Percentiles rank a stretch among this genome's conserved stretches.
Conservation (phyloP, 2,113 vertebrate genomes). For the Petaurus breviceps region DNA sequence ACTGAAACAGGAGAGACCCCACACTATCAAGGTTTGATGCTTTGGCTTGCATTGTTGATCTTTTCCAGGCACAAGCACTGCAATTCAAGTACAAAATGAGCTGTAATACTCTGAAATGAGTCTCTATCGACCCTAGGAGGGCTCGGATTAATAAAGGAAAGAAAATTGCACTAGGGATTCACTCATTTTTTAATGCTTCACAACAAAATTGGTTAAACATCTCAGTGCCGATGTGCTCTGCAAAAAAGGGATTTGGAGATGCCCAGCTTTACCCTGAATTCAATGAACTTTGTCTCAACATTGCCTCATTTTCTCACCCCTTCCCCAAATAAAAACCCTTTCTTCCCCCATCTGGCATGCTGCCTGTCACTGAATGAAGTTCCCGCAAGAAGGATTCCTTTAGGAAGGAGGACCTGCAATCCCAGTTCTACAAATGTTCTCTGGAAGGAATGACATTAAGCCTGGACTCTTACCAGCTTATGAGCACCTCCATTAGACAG, state of each 20-base stretch:
- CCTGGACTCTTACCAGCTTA: not conserved
- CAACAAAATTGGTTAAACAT: conserved; percentile 65
- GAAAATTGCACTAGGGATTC: conserved; percentile 4
- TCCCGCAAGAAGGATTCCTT: not conserved
- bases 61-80: not conserved
- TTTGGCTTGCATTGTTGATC: conserved; percentile 58
- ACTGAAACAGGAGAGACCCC: conserved; percentile 50
- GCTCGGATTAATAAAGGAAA: conserved; percentile 25
- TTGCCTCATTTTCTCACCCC: not conserved
- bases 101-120: conserved; percentile 50
- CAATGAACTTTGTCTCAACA: not conserved
- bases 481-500: not conserved
- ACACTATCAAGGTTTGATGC: conserved; percentile 61
- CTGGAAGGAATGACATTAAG: not conserved
- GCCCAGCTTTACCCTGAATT: not conserved
- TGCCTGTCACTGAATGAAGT: not conserved
- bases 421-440: not conserved
- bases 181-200: conserved; percentile 65
- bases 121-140: conserved; percentile 63
- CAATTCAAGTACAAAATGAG: conserved; percentile 62
- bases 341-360: not conserved
- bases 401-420: not conserved
- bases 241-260: not conserved
- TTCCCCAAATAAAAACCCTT: not conserved
- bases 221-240: conserved; percentile 16